Percentiles rank a stretch among this genome's conserved stretches.
Conservation (phyloP, 2,113 vertebrate genomes). For the Equus quagga region DNA sequence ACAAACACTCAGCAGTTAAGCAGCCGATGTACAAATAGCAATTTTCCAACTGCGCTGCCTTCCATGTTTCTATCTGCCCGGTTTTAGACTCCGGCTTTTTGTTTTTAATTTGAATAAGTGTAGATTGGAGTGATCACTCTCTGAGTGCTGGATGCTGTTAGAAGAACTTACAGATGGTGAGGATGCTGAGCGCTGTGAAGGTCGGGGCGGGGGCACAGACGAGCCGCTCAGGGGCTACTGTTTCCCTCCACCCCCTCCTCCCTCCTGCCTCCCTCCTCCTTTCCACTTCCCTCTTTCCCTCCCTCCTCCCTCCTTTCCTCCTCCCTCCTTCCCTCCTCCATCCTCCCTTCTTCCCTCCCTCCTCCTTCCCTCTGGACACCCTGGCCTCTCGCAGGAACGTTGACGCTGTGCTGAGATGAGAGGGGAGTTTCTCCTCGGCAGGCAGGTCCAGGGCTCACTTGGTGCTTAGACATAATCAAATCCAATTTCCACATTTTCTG, state of each 20-base stretch:
- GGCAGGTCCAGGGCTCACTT: background rate
- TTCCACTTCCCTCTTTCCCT: too few species aligned
- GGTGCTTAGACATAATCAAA: rapidly evolving
- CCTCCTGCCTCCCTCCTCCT: too few species aligned
- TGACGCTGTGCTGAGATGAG: background rate
- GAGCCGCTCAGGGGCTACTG: rapidly evolving
- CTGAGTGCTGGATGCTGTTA: rapidly evolving
- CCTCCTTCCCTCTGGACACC: background rate
- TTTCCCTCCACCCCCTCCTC: background rate
- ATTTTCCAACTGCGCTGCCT: background rate
- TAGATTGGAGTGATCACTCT: background rate
- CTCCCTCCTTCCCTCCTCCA: rapidly evolving
- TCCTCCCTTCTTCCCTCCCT: background rate
- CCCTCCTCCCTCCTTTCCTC: background rate
- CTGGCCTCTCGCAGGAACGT: background rate
- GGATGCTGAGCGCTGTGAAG: background rate
- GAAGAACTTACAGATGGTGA: rapidly evolving
- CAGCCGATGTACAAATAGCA: background rate
- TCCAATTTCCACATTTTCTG: background rate
- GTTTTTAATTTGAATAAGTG: background rate
- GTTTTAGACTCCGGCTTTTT: background rate
- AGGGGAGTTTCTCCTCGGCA: background rate
- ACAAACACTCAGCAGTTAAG: conserved; percentile 48
- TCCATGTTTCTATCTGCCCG: background rate
- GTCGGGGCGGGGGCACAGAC: background rate